phyloP scores from a whole-genome alignment of 2,888 invertebrate genomes.

The Drosophila planitibia region DNA sequence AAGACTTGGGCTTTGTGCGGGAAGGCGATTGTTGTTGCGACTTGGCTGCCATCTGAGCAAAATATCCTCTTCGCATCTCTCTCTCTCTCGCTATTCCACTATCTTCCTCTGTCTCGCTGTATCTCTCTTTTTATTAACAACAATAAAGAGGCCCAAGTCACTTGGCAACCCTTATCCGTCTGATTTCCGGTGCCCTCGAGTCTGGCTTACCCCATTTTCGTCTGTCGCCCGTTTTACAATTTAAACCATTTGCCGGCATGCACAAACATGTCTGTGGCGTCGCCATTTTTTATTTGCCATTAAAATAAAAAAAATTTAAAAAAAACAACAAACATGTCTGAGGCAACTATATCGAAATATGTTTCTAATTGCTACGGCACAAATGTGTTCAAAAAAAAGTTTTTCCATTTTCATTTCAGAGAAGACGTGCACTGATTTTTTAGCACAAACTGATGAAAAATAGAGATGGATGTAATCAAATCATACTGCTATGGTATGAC shows the following conservation, averaged over 20 bases:
- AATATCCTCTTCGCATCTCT: slow-evolving; percentile 7
- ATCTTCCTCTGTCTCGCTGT: neutral
- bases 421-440: slow-evolving; percentile 54
- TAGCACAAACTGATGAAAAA: slow-evolving; percentile 11
- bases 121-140: slow-evolving; percentile 8
- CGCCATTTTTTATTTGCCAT: slow-evolving; percentile 61
- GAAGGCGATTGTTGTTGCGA: neutral
- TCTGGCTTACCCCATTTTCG: slow-evolving; percentile 19
- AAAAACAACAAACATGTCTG: slow-evolving; percentile 28
- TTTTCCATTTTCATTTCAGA: slow-evolving; percentile 36
- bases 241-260: slow-evolving; percentile 62
- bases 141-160: slow-evolving; percentile 37
- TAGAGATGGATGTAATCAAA: slow-evolving; percentile 29
- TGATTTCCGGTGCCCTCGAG: slow-evolving; percentile 35
- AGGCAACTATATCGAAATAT: slow-evolving; percentile 49
- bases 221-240: neutral
- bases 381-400: slow-evolving; percentile 7
- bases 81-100: neutral
- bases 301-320: slow-evolving; percentile 16
- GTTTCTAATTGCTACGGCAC: slow-evolving; percentile 64
- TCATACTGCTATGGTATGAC: slow-evolving; percentile 6
- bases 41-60: slow-evolving; percentile 36
- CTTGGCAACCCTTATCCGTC: slow-evolving; percentile 24
- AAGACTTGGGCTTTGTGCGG: slow-evolving; percentile 12
- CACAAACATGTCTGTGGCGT: slow-evolving; percentile 66